Percentiles rank a stretch among this genome's conserved stretches.
These are phyloP conservation scores for Proctacanthus coquilletti DNA, from an alignment of 1,140 invertebrate genomes.

Conservation along the genomic window DNA sequence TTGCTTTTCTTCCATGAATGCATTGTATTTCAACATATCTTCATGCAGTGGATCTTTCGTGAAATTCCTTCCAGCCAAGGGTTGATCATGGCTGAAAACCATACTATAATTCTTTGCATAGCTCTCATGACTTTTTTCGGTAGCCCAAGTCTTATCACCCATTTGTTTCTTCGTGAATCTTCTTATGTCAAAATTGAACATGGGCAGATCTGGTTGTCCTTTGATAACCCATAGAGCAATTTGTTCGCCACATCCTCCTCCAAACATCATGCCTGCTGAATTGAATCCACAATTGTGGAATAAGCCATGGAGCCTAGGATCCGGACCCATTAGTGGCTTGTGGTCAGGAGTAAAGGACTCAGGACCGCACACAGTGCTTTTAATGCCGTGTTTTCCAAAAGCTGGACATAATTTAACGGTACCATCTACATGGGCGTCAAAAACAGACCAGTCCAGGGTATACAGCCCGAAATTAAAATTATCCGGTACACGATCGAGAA, in stretches of 20 bases:
- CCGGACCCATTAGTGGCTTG: conserved; percentile 55
- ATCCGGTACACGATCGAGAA: conserved; percentile 54
- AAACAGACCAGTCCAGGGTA: conserved; percentile 74
- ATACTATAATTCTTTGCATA: conserved; percentile 78
- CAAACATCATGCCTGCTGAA: conserved; percentile 79
- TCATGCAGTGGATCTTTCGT: conserved; percentile 52
- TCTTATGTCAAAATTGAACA: conserved; percentile 73
- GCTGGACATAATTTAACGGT: conserved; percentile 57
- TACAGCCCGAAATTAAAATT: conserved; percentile 70
- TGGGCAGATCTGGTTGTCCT: conserved; percentile 64
- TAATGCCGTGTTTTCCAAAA: conserved; percentile 58
- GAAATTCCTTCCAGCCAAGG: conserved; percentile 62
- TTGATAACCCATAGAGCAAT: conserved; percentile 68
- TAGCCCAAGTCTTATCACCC: conserved; percentile 52
- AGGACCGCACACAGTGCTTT: conserved; percentile 67
- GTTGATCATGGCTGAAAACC: conserved; percentile 70
- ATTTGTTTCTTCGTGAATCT: conserved; percentile 56
- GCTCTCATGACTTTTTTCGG: conserved; percentile 67
- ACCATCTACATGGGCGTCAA: conserved; percentile 55
- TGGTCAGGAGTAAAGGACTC: conserved; percentile 85
- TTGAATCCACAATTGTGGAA: conserved; percentile 80
- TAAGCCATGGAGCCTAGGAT: conserved; percentile 31
- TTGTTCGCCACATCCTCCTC: conserved; percentile 70
- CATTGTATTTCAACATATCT: conserved; percentile 31
- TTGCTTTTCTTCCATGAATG: conserved; percentile 70